Conservation (phyloP, 2,888 invertebrate genomes). For the Pseudococcus viburni region DNA sequence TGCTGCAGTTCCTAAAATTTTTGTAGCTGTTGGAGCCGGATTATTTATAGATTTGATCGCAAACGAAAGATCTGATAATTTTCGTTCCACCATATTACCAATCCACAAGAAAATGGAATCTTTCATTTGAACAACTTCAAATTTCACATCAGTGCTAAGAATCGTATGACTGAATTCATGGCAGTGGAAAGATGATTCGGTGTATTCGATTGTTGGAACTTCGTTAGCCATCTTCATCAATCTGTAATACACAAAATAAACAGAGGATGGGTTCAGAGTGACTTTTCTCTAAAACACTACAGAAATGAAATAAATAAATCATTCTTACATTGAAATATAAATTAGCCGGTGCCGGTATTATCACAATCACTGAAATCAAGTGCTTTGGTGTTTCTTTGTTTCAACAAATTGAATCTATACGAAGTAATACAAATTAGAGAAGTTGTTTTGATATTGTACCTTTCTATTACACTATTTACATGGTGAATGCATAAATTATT, state of each 20-base stretch:
- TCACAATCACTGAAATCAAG: too few relatives aligned
- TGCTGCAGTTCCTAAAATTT: conserved; percentile 59
- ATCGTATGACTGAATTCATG: conserved; percentile 50
- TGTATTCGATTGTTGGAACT: conserved; percentile 34
- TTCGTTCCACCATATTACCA: conserved; percentile 4
- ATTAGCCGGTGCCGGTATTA: too few relatives aligned
- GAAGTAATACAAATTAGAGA: too few relatives aligned
- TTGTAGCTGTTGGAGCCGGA: conserved; percentile 18
- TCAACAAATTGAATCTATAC: too few relatives aligned
- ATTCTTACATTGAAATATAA: too few relatives aligned
- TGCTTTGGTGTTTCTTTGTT: too few relatives aligned
- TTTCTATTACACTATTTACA: too few relatives aligned
- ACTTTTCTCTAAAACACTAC: not conserved
- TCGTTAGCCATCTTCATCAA: not conserved
- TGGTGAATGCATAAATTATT: too few relatives aligned
- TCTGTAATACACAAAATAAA: not conserved
- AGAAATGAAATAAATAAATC: not conserved
- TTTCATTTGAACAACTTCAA: conserved; percentile 59
- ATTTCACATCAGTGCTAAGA: conserved; percentile 35
- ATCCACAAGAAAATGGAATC: conserved; percentile 53
- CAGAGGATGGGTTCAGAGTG: not conserved
- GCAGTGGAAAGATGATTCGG: conserved; percentile 19
- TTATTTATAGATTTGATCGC: not conserved
- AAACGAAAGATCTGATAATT: conserved; percentile 55
- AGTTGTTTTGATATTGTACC: too few relatives aligned